Conservation (phyloP, 2,113 vertebrate genomes). For the Lepus europaeus region DNA sequence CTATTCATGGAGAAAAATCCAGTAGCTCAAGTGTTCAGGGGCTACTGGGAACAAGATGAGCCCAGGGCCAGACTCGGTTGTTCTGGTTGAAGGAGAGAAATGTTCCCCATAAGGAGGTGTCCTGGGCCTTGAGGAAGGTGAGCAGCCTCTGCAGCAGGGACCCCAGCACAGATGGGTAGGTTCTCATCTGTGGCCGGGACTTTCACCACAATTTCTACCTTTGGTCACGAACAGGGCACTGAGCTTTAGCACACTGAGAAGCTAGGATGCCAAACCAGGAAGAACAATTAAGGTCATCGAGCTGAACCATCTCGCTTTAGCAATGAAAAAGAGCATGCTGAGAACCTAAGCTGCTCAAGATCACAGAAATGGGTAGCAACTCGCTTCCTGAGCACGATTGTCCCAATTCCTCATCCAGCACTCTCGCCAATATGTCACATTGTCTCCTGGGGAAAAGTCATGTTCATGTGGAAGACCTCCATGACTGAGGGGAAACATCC, state of each 20-base stretch:
- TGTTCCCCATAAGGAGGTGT: background rate
- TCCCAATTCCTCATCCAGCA: background rate
- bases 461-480: background rate
- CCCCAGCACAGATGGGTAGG: background rate
- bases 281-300: background rate
- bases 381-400: background rate
- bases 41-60: background rate
- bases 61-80: background rate
- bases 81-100: background rate
- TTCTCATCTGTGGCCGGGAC: accelerated
- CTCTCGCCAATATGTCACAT: background rate
- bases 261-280: background rate
- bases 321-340: background rate
- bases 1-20: background rate
- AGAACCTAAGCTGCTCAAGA: constrained; percentile 17
- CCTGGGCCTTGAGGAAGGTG: background rate
- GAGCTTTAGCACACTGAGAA: background rate
- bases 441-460: background rate
- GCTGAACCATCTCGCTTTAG: background rate
- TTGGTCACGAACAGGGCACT: background rate
- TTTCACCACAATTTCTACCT: background rate
- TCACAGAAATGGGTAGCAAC: background rate
- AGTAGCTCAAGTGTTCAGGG: background rate
- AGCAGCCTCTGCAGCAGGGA: background rate
- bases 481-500: background rate